Evolutionary conservation across 2,888 invertebrate species (phyloP).

Genomic region (Elmis aenea): DNA sequence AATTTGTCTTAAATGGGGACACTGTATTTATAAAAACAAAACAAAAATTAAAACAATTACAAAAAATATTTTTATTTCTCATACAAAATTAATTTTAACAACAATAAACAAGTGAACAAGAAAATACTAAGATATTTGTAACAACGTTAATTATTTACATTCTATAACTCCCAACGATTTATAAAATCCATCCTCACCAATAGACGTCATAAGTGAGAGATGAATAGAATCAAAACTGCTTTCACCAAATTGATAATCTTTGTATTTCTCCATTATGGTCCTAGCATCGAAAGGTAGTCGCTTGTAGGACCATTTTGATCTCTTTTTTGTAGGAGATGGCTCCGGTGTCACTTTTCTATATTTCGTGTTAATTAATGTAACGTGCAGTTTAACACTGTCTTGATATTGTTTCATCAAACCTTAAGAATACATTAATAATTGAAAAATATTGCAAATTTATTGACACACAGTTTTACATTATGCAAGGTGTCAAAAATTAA

Average conservation of each 20-base stretch:
- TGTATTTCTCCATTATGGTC: slow-evolving; percentile 60
- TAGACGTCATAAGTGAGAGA: slow-evolving; percentile 58
- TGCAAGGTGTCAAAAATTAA: too few relatives aligned
- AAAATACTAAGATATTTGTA: too few relatives aligned
- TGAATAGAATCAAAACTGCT: slow-evolving; percentile 60
- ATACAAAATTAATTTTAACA: too few relatives aligned
- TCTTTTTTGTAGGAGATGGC: slow-evolving; percentile 23
- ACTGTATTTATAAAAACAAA: too few relatives aligned
- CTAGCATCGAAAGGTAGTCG: slow-evolving; percentile 59
- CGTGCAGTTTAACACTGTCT: slow-evolving; percentile 74
- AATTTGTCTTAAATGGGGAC: too few relatives aligned
- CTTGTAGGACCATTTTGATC: slow-evolving; percentile 29
- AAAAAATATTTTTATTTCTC: too few relatives aligned
- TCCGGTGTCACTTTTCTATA: slow-evolving; percentile 39
- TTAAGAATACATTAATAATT: slow-evolving; percentile 21
- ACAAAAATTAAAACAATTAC: too few relatives aligned
- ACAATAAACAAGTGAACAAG: too few relatives aligned
- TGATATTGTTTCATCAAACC: slow-evolving; percentile 52
- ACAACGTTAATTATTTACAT: too few relatives aligned
- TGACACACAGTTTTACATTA: too few relatives aligned
- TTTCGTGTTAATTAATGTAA: slow-evolving; percentile 75
- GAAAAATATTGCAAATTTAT: slow-evolving; percentile 2
- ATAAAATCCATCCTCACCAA: slow-evolving; percentile 60
- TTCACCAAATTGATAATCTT: slow-evolving; percentile 69
- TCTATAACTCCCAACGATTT: too few relatives aligned